Conservation (phyloP, 1,140 invertebrate species). For the Mesaphorura yosii region DNA sequence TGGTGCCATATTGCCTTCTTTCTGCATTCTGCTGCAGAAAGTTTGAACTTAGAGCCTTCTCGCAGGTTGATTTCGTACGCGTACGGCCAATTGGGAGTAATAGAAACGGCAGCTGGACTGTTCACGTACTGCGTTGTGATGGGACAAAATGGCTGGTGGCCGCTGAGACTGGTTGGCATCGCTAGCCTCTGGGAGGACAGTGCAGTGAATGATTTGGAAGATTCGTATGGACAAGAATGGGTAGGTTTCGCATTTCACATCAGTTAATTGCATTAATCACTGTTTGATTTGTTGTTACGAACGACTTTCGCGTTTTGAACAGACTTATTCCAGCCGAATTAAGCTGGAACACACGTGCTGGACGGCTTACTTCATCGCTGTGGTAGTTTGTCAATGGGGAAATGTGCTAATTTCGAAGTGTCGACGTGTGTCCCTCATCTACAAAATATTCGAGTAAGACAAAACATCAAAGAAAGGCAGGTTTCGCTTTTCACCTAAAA, state of each 20-base stretch:
- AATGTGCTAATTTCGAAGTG: slow-evolving; percentile 29
- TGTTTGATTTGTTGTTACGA: no score
- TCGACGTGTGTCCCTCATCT: slow-evolving; percentile 16
- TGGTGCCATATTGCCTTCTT: not conserved
- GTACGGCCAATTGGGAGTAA: slow-evolving; percentile 40
- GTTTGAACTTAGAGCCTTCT: no score
- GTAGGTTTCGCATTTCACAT: slow-evolving; percentile 4
- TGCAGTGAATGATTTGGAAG: slow-evolving; percentile 19
- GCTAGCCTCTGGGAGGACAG: slow-evolving; percentile 13
- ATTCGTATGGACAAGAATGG: slow-evolving; percentile 28
- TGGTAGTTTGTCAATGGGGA: slow-evolving; percentile 28
- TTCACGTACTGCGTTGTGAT: slow-evolving; percentile 45
- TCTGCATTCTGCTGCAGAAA: not conserved
- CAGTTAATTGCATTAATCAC: no score
- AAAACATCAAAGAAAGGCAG: not conserved
- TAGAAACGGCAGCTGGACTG: slow-evolving; percentile 40
- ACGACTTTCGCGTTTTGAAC: no score
- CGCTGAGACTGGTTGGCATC: slow-evolving; percentile 36
- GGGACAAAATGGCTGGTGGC: slow-evolving; percentile 46
- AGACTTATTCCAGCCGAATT: slow-evolving; percentile 46
- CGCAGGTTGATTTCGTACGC: slow-evolving; percentile 26
- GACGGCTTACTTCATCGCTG: slow-evolving; percentile 38
- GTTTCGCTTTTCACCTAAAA: not conserved
- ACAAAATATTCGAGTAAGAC: slow-evolving; percentile 27
- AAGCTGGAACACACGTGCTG: slow-evolving; percentile 49